A percentile compares a stretch with the other conserved stretches of the same genome.
These are phyloP conservation scores for Molossus alvarezi DNA, from an alignment of 2,797 vertebrate genomes.

Conservation along the genomic window DNA sequence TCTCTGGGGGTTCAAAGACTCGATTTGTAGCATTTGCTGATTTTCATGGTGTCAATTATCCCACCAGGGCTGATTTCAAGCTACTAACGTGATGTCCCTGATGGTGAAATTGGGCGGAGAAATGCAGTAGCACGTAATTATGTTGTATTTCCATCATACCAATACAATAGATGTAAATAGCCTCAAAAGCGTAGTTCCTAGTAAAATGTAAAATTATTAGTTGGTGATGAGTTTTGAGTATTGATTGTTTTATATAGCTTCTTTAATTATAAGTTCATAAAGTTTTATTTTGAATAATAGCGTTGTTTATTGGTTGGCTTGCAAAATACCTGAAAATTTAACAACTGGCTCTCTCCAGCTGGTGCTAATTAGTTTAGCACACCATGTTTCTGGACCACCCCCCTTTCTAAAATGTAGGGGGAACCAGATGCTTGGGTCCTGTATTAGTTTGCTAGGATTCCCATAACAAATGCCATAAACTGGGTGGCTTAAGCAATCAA, in stretches of 20 bases:
- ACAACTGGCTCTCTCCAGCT: conserved; percentile 29
- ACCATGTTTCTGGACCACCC: not conserved
- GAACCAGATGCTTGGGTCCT: not conserved
- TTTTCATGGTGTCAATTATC: conserved; percentile 66
- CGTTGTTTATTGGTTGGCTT: not conserved
- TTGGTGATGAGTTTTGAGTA: not conserved
- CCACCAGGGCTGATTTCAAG: conserved; percentile 54
- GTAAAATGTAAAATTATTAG: not conserved
- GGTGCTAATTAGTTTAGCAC: not conserved
- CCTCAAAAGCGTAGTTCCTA: not conserved
- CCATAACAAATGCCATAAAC: not conserved
- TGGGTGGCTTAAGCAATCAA: not conserved
- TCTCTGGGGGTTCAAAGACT: not conserved
- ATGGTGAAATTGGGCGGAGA: not conserved
- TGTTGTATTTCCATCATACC: not conserved
- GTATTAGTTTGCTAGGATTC: not conserved
- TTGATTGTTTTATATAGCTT: conserved; percentile 38
- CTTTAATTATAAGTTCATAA: conserved; percentile 31
- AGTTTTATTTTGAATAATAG: conserved; percentile 61
- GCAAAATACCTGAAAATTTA: conserved; percentile 41
- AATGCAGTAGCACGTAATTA: not conserved
- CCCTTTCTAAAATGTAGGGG: not conserved
- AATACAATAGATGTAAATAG: not conserved
- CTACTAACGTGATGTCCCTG: not conserved
- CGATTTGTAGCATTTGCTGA: conserved; percentile 64